Evolutionary conservation across 2,113 vertebrate species (phyloP), one percentile per base, ranked within the genome.

Genomic region (Todiramphus saurophagus): DNA sequence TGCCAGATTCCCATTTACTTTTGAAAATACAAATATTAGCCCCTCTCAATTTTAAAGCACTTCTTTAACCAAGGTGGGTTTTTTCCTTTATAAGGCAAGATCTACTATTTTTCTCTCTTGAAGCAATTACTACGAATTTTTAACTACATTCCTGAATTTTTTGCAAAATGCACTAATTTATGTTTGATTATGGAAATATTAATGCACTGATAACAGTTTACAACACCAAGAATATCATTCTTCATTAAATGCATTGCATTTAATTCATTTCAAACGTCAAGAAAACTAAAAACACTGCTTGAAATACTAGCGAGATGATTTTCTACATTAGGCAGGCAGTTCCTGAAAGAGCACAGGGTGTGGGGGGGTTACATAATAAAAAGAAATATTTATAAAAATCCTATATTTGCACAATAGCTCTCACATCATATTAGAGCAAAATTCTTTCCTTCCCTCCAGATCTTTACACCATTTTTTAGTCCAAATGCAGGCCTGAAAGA

Each of bases 21-120:
- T 60, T 81, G 30, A 25, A 85, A 86, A 56, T 51, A 55, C 1
- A 53, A 77, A 77, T 76, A 44, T 31, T 56, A 48, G 10, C 17
- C 20, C 9, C 9, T 59, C 12, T 9, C 16, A 76, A 51, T 11
- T 7, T n/a, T 72, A 85, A 90, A 59, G 3, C 4, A 50, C 6
- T 31, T 33, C 19, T 55, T 87, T 44, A 66, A 60, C 13, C 2
- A 21, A 21, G n/a, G 17, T 23, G 4, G 1, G 1, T 0, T 10
- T 41, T 56, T 43, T 18, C 11, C 8, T 33, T 83, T 79, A 56
- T 28, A 35, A 73, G 19, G 37, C 19, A 90, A 66, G 19, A 50
- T 51, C 3, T 13, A 63, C 16, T 62, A 31, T 56, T 88, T 85
- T 58, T 1, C 8, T 4, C 11, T 66, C 39, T 64, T 76, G 44